Conservation (phyloP, 2,888 invertebrate genomes). For the Tanypteryx hageni region DNA sequence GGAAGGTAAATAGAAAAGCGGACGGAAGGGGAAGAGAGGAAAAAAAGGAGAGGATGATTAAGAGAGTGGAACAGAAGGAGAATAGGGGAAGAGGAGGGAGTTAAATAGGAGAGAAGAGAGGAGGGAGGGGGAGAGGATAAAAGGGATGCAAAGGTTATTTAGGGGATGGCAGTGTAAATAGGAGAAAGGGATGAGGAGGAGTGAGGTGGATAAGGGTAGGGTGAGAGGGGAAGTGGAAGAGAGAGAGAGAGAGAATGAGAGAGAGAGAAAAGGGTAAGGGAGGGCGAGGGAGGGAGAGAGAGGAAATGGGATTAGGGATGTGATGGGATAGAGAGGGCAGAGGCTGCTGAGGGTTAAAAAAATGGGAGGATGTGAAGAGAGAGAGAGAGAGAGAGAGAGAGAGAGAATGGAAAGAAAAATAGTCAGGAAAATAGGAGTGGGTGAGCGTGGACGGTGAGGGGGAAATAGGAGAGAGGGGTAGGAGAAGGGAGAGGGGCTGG, state of each 20-base stretch:
- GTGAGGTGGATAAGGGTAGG: neutral
- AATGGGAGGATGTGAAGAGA: neutral
- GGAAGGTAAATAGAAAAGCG: neutral
- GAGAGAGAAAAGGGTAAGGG: slow-evolving; percentile 25
- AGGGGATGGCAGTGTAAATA: slow-evolving; percentile 34
- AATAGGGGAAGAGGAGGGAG: neutral
- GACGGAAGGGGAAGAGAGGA: neutral
- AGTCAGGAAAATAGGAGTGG: neutral
- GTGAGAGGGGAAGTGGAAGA: neutral
- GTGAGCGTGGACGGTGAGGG: neutral
- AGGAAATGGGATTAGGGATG: slow-evolving; percentile 30
- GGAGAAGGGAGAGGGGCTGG: neutral
- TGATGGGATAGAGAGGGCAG: slow-evolving; percentile 3
- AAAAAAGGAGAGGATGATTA: neutral
- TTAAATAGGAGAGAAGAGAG: too few species aligned
- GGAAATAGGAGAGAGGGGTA: neutral
- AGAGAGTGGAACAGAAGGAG: neutral
- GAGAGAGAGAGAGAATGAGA: slow-evolving; percentile 42
- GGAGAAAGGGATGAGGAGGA: slow-evolving; percentile 40
- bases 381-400: neutral
- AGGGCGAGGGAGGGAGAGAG: slow-evolving; percentile 31
- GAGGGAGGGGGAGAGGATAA: neutral
- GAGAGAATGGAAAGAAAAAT: neutral
- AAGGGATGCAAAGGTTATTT: neutral
- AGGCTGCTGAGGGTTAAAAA: neutral